These are phyloP conservation scores for Mionectes macconnelli DNA, from an alignment of 2,113 vertebrate genomes.

Conservation along the genomic window DNA sequence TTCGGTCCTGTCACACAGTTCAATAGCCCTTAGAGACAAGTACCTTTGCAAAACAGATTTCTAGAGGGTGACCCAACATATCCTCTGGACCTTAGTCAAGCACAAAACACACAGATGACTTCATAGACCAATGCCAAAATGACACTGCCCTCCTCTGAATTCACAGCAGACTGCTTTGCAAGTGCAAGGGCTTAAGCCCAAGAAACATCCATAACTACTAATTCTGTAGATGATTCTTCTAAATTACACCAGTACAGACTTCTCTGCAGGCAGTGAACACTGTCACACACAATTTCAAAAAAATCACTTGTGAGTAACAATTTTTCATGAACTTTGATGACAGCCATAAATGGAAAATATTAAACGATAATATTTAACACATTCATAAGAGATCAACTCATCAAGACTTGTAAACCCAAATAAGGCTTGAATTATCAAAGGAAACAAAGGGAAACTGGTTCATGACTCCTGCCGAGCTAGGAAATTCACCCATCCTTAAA, in stretches of 20 bases:
- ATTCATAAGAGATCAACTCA: background rate
- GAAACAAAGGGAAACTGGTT: background rate
- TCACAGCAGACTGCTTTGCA: background rate
- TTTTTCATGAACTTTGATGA: background rate
- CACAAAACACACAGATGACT: background rate
- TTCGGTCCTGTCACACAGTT: background rate
- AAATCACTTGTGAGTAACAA: background rate
- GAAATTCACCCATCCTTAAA: background rate
- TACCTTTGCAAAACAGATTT: conserved; percentile 23
- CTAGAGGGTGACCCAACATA: conserved; percentile 8
- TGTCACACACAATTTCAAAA: background rate
- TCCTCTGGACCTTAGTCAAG: background rate
- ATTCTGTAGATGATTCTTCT: background rate
- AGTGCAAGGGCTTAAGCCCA: background rate
- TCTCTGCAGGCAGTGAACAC: background rate
- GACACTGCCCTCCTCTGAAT: background rate
- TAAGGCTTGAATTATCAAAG: background rate
- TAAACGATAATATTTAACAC: background rate
- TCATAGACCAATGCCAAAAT: background rate
- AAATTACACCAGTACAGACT: background rate
- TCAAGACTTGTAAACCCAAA: background rate
- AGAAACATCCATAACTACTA: background rate
- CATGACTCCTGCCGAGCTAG: background rate
- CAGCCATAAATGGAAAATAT: background rate
- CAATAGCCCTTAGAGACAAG: background rate